Evolutionary conservation across 1,140 invertebrate species (phyloP).

Genomic region (Acromyrmex echinatior): DNA sequence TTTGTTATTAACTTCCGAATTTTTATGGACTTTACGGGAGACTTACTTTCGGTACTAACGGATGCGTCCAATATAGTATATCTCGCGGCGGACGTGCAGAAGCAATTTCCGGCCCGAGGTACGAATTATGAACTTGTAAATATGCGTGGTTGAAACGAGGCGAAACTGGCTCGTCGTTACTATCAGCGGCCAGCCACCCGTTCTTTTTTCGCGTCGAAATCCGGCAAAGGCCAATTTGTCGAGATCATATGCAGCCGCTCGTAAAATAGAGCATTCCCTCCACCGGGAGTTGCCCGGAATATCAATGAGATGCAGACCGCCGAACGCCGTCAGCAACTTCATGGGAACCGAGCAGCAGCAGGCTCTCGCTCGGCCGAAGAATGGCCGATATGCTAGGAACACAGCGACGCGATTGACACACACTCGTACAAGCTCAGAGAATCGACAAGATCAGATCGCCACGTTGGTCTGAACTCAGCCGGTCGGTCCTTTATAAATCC

Average conservation of each 20-base stretch:
- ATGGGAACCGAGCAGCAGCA: constrained; percentile 63
- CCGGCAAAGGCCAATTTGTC: constrained; percentile 79
- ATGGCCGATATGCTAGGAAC: constrained; percentile 45
- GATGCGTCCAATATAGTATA: not conserved
- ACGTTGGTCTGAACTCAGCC: constrained; percentile 14
- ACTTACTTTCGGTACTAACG: constrained; percentile 19
- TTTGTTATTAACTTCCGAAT: constrained; percentile 42
- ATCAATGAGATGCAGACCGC: constrained; percentile 75
- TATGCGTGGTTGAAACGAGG: constrained; percentile 29
- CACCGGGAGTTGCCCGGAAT: constrained; percentile 74
- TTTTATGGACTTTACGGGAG: constrained; percentile 40
- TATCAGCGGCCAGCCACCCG: constrained; percentile 11
- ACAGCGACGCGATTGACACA: constrained; percentile 66
- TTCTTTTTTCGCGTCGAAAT: constrained; percentile 55
- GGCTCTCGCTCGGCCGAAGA: constrained; percentile 22
- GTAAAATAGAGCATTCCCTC: constrained; percentile 80
- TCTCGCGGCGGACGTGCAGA: not conserved
- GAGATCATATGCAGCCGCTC: constrained; percentile 79
- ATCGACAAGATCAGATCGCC: constrained; percentile 73
- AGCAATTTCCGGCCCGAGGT: constrained; percentile 32
- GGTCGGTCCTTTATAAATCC: constrained; percentile 71
- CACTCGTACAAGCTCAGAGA: constrained; percentile 58
- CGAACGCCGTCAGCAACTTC: constrained; percentile 66
- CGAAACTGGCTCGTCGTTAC: not conserved
- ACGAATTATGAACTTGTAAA: constrained; percentile 62